phyloP scores from a whole-genome alignment of 2,113 vertebrate species.

The Sapayoa aenigma region DNA sequence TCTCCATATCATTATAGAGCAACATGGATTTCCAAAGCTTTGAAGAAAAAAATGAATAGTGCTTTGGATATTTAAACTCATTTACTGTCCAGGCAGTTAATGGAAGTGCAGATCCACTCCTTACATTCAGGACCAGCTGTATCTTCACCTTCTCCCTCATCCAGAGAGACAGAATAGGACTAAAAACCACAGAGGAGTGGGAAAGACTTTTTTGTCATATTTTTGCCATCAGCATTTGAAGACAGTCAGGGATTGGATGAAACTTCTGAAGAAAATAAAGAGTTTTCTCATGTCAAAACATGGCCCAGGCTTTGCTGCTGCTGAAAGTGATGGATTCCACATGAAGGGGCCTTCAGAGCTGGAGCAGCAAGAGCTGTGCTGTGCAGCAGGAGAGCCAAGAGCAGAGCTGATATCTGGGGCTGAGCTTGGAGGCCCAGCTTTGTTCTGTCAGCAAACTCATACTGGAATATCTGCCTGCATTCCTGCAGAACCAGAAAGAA shows the following conservation, averaged over 20 bases:
- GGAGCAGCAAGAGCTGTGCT: background rate
- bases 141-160: background rate
- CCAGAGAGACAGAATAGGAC: background rate
- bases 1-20: background rate
- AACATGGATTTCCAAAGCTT: background rate
- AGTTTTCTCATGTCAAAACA: background rate
- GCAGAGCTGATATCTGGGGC: background rate
- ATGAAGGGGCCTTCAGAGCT: background rate
- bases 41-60: background rate
- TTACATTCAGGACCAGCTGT: background rate
- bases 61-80: background rate
- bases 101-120: background rate
- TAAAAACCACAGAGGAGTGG: background rate
- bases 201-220: background rate
- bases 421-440: background rate
- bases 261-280: background rate
- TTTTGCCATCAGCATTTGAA: constrained; percentile 1
- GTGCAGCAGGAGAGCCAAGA: background rate
- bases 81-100: background rate
- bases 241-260: background rate
- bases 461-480: background rate
- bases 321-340: background rate
- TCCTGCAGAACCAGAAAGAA: background rate
- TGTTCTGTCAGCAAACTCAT: background rate
- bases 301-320: background rate